phyloP scores from a whole-genome alignment of 2,797 vertebrate species.

The Moxostoma hubbsi region DNA sequence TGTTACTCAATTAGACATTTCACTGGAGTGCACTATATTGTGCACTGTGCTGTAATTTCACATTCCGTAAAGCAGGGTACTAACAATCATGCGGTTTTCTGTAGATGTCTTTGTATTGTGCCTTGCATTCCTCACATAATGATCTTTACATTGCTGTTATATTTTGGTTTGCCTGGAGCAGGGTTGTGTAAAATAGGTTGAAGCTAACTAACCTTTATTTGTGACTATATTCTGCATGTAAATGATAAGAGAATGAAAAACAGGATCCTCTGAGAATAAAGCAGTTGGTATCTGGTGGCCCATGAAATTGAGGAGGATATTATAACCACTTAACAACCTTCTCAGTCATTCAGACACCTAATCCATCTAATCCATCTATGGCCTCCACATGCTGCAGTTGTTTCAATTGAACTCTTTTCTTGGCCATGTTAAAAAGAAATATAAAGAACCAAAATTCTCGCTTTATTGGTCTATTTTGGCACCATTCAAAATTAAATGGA shows the following conservation, averaged over 20 bases:
- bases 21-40: conserved; percentile 19
- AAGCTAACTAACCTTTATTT: conserved; percentile 41
- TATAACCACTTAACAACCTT: conserved; percentile 66
- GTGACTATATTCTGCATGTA: conserved; percentile 40
- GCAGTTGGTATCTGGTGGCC: conserved; percentile 49
- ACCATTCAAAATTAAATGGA: neutral
- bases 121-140: conserved; percentile 14
- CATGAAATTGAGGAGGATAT: conserved; percentile 60
- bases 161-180: conserved; percentile 20
- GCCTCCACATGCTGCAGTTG: conserved; percentile 9
- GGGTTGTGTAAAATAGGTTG: conserved; percentile 37
- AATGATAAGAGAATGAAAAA: conserved; percentile 39
- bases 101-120: neutral
- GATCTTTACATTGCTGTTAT: conserved; percentile 16
- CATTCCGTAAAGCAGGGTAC: conserved; percentile 9
- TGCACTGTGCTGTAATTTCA: conserved; percentile 6
- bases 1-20: conserved; percentile 42
- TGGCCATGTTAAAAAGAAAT: conserved; percentile 41
- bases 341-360: conserved; percentile 57
- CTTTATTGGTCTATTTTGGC: conserved; percentile 15
- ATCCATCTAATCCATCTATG: conserved; percentile 56
- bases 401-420: no score
- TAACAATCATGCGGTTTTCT: neutral
- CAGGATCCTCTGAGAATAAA: conserved; percentile 31
- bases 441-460: neutral